Base-by-base conservation (phyloP, 2,113 vertebrate genomes). In the Semicossyphus pulcher region DNA sequence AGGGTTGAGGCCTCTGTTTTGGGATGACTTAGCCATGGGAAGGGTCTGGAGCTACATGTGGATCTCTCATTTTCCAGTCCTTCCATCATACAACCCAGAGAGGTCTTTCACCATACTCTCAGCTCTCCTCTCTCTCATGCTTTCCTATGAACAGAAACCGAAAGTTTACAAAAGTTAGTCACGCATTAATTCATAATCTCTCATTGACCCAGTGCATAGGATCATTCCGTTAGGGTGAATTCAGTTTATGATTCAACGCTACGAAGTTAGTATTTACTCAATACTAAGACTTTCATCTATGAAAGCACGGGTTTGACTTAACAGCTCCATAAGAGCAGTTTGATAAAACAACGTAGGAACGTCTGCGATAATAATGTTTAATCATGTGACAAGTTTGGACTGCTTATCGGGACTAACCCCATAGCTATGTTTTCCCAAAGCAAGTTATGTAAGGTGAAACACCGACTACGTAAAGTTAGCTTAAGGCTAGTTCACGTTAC, bases 51-150 rank as follows among this genome's bases (percentile, higher is more conserved):
- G 91, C 93, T 86, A 85, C 87, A 85, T 62, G 72, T 93, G 67
- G 94, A 80, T 73, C 88, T 93, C 86, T 96, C 95, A 52, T 94
- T 93, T 92, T 89, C 93, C 84, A 92, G 93, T 89, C 93, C 94
- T 93, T 98, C 96, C 97, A 99, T 99, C 92, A 92, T 95, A 92
- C 76, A 91, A 83, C 93, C 95, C 92, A 41, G 73, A 87, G 85
- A 80, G 92, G 85, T 81, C 84, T 90, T 92, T 96, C 95, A 96
- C 87, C 96, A 95, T 94, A 84, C 94, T 95, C 83, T 85, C 90
- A 84, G 89, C 60, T 80, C 85, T 81, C 87, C 85, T 94, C 94
- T 92, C 94, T 94, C 93, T 97, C 97, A 97, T 98, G 92, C 94
- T 97, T 95, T 91, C 92, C 88, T 92, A 76, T 80, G 5, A 9